Conservation (phyloP, 2,113 vertebrate species). For the Eretmochelys imbricata region DNA sequence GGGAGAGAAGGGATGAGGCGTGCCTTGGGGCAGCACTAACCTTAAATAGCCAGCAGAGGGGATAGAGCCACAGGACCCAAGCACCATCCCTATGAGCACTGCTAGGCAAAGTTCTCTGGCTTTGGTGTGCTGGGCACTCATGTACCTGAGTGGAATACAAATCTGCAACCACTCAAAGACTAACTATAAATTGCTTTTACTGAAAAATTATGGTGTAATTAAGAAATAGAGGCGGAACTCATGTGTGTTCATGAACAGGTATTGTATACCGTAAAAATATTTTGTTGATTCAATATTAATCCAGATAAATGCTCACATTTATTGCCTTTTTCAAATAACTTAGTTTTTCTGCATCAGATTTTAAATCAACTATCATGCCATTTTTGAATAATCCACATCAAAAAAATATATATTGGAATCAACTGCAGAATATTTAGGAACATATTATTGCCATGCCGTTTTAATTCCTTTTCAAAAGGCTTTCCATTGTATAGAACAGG, state of each 20-base stretch:
- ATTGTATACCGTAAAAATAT: neutral
- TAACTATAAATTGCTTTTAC: neutral
- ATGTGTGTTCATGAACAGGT: neutral
- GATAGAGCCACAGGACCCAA: neutral
- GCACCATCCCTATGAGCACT: neutral
- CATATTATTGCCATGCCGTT: neutral
- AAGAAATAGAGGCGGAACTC: neutral
- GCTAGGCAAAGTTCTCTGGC: neutral
- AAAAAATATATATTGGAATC: neutral
- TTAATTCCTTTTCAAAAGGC: neutral
- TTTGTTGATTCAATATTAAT: neutral
- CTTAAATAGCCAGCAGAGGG: neutral
- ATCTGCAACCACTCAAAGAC: neutral
- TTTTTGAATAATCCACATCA: slow-evolving; percentile 17
- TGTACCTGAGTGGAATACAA: neutral
- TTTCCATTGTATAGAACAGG: neutral
- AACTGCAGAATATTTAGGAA: neutral
- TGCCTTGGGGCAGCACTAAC: neutral
- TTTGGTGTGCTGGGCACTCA: neutral
- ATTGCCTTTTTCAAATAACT: neutral
- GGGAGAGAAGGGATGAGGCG: accelerated
- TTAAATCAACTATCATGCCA: neutral
- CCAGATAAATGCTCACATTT: neutral
- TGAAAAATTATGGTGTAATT: neutral
- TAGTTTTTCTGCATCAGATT: neutral